Evolutionary conservation across 2,797 vertebrate genomes (phyloP).

Genomic region (Caiman crocodilus): DNA sequence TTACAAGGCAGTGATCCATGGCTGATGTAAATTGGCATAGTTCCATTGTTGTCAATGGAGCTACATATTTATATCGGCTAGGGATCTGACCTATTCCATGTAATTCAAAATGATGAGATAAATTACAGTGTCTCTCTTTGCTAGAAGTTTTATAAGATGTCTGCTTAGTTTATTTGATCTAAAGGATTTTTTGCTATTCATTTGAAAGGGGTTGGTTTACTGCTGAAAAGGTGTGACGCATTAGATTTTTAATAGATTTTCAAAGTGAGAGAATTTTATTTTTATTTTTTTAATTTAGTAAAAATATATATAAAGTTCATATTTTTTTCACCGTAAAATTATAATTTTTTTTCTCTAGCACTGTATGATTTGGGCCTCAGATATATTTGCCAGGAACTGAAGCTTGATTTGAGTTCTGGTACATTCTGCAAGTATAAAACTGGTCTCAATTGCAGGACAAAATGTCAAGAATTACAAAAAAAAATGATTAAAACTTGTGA

Average conservation of each 20-base stretch:
- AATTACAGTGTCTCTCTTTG: conserved; percentile 23
- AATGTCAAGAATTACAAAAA: fast-evolving
- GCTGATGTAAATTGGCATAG: conserved; percentile 21
- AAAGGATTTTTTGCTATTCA: conserved; percentile 50
- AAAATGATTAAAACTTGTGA: no score
- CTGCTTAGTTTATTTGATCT: conserved; percentile 38
- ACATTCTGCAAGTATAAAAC: neutral
- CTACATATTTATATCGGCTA: conserved; percentile 22
- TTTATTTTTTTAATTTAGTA: conserved; percentile 13
- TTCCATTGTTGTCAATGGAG: conserved; percentile 36
- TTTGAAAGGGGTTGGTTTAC: conserved; percentile 40
- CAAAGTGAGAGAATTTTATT: neutral
- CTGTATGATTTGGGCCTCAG: fast-evolving
- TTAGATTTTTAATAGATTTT: conserved; percentile 38
- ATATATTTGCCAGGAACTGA: neutral
- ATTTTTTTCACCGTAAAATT: conserved; percentile 36
- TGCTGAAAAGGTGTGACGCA: conserved; percentile 49
- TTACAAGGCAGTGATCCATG: neutral
- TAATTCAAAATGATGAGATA: neutral
- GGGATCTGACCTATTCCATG: conserved; percentile 24
- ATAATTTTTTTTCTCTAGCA: neutral
- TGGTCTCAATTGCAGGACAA: neutral
- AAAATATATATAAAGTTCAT: conserved; percentile 19
- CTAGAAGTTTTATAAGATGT: conserved; percentile 35
- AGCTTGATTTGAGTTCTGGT: neutral